Base-by-base conservation (phyloP, 2,797 vertebrate genomes). In the Megaceryle alcyon region DNA sequence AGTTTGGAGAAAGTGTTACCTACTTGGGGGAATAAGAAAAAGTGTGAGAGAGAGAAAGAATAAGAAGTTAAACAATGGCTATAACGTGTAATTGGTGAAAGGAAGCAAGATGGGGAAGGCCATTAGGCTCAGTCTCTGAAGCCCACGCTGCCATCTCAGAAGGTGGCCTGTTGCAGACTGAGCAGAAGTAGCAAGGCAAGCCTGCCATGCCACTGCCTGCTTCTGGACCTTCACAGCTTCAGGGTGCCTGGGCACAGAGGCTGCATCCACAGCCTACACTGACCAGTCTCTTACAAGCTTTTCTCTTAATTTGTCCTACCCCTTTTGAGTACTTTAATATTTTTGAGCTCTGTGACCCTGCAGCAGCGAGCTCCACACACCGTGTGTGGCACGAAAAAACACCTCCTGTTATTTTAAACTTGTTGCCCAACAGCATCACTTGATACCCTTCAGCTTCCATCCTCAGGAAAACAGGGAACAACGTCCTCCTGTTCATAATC, bases 111-210 rank as follows among this genome's bases (percentile, higher is more conserved):
- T 18, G 16, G 51, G 26, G 17, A 56, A 63, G 43, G 23, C 18
- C 15, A 35, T 43, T 19, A 63, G 12, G 48, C 20, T 51, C 70
- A 53, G 43, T 7, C 37, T 71, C 37, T 18, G 23, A 65, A 79
- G 57, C 17, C 57, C 68, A 29, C 0, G 0, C 18, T 15, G 16
- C 44, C 61, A 54, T 10, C 41, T 82, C 19, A 1, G 2, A 13
- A 1, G 6, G 43, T 2, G 5, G 46, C 22, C 28, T 25, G 13
- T 5, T 60, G 61, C 65, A 85, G 48, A 2, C 33, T 8, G 19
- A 22, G 61, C 57, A 23, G 12, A 41, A 75, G 68, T 60, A 69
- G 66, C 51, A 60, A 29, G 51, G 29, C 33, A 43, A 68, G 39
- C 14, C 39, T 48, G 64, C 29, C 23, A 28, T 3, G 7, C 13